Percentiles rank a stretch among this genome's conserved stretches.
Conservation (phyloP, 2,888 invertebrate species). For the Fissipunctia ypsillon region DNA sequence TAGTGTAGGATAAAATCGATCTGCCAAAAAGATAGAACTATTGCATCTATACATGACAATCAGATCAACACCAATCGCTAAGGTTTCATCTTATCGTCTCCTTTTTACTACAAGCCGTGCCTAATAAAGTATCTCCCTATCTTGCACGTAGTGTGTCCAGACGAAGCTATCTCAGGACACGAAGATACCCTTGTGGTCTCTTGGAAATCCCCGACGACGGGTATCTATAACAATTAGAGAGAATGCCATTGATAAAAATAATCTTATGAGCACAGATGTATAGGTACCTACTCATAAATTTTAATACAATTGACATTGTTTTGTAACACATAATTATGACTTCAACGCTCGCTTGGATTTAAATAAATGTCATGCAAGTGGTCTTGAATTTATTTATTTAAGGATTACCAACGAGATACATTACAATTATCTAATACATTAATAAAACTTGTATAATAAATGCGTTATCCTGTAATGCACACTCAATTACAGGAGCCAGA, state of each 20-base stretch:
- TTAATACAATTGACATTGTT: conserved; percentile 14
- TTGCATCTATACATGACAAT: background rate
- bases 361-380: background rate
- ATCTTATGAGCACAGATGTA: background rate
- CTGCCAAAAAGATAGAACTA: background rate
- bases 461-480: no score
- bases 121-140: conserved; percentile 1
- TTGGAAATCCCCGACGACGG: conserved; percentile 17
- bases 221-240: background rate
- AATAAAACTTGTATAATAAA: no score
- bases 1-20: background rate
- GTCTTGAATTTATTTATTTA: no score
- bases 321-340: background rate
- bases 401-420: no score
- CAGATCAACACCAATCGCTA: background rate
- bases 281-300: background rate
- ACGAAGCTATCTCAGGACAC: conserved; percentile 25
- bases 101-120: background rate
- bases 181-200: conserved; percentile 13
- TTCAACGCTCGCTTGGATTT: background rate
- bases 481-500: no score
- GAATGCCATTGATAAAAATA: background rate
- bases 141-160: background rate
- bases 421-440: no score
- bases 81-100: conserved; percentile 9